Evolutionary conservation across 2,888 invertebrate genomes (phyloP), one percentile per base, ranked within the genome.

Genomic region (Portevinia maculata): DNA sequence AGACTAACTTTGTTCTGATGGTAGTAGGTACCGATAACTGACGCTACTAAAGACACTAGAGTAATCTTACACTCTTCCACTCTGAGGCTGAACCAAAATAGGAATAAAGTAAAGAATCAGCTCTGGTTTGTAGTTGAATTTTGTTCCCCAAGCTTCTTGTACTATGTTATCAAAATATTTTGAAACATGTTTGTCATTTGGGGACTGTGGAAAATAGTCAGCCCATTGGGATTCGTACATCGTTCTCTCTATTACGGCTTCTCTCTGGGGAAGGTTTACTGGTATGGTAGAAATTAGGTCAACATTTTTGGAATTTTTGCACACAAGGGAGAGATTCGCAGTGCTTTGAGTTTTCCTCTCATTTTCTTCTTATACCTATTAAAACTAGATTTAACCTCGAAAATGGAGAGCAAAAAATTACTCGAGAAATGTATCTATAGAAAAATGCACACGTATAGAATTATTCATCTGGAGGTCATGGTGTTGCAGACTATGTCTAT

Each of bases 401-500:
- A 67, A 46, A 32, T 1, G 15, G 44, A 30, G 28, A 50, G 44
- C 11, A 48, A 30, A 59, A 37, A 37, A 37, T 37, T 50, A 17
- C 21, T 41, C 32, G 15, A 34, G n/a, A 37, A 46, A 13, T 46
- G 50, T 57, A 41, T 37, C 8, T 21, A 21, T 9, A 19, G 39
- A 9, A 17, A 64, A 70, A 44, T 59, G 74, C 57, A 50, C 39
- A 53, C 48, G 4, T 53, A 41, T 37, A 28, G 24, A 69, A 64
- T 50, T 44, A 75, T 44, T 55, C 37, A 81, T 74, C 62, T 75
- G 46, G 75, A 81, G 79, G 74, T 81, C 74, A 79, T 62, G 60
- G 53, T 28, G 53, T 39, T 34, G 34, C 50, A 74, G 62, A 52
- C 74, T 46, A 50, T 55, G 30, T 73, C 65, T 69, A 37, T 34